Percentiles rank a stretch among this genome's conserved stretches.
Evolutionary conservation across 2,113 vertebrate genomes (phyloP).

Genomic region (Hipposideros armiger): DNA sequence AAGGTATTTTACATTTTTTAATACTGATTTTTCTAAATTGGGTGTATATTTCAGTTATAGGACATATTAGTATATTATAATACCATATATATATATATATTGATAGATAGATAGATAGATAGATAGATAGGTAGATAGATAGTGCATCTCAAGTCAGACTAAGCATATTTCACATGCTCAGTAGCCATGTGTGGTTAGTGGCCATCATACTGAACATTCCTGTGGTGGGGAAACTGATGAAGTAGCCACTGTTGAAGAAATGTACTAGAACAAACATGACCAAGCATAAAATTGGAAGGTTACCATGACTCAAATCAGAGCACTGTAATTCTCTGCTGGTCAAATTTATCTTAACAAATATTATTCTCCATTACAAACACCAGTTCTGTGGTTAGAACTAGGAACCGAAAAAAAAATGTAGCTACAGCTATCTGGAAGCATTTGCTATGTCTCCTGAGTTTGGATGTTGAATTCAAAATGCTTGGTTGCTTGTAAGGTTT

Average conservation of each 20-base stretch:
- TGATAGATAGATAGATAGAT: no score
- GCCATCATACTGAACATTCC: not conserved
- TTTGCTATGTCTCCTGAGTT: not conserved
- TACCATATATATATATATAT: no score
- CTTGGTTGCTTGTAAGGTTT: not conserved
- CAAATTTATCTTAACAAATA: not conserved
- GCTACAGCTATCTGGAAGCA: not conserved
- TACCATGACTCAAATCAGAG: not conserved
- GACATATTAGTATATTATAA: no score
- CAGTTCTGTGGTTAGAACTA: not conserved
- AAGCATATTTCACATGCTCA: not conserved
- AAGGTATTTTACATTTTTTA: not conserved
- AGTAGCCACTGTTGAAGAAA: not conserved
- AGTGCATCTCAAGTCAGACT: not conserved
- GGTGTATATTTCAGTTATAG: not conserved
- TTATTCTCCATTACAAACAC: not conserved
- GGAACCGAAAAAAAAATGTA: not conserved
- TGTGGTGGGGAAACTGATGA: not conserved
- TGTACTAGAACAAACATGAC: not conserved
- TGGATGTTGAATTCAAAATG: not conserved
- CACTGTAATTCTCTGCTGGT: not conserved
- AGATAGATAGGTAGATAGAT: no score
- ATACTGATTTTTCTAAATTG: not conserved
- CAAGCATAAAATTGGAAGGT: not conserved
- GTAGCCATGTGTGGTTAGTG: not conserved